phyloP scores from a whole-genome alignment of 2,888 invertebrate species.

The Sphaerophoria rueppellii region DNA sequence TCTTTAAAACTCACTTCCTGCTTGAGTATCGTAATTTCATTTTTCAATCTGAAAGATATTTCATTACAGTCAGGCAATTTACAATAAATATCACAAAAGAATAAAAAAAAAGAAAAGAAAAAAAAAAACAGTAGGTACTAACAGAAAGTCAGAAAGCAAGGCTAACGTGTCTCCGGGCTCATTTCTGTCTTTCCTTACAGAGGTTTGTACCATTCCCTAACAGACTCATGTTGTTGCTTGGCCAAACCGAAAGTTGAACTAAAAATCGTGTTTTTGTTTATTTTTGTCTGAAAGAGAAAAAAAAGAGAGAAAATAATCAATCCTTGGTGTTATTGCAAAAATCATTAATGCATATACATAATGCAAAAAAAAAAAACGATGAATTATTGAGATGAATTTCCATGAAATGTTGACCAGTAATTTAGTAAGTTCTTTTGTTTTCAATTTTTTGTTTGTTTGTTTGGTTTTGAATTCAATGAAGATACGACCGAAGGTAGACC shows the following conservation, averaged over 20 bases:
- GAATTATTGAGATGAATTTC: slow-evolving; percentile 35
- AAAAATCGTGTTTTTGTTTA: slow-evolving; percentile 1
- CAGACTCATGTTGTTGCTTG: neutral
- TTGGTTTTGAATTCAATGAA: neutral
- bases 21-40: neutral
- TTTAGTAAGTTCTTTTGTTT: slow-evolving; percentile 11
- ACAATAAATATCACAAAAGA: slow-evolving; percentile 4
- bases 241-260: slow-evolving; percentile 45
- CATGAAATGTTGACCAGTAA: slow-evolving; percentile 41
- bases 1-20: slow-evolving; percentile 28
- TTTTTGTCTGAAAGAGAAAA: neutral
- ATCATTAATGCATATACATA: slow-evolving; percentile 1
- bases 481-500: slow-evolving; percentile 41
- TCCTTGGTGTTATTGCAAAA: slow-evolving; percentile 34
- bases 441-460: slow-evolving; percentile 8
- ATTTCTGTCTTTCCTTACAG: no score
- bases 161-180: slow-evolving; percentile 54
- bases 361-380: neutral
- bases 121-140: slow-evolving; percentile 11
- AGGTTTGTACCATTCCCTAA: neutral
- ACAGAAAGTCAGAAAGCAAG: slow-evolving; percentile 55
- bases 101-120: slow-evolving; percentile 8
- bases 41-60: neutral
- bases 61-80: neutral
- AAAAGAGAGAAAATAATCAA: slow-evolving; percentile 19